Evolutionary conservation across 2,888 invertebrate species (phyloP), one percentile per base, ranked within the genome.

Genomic region (Steinernema hermaphroditum): DNA sequence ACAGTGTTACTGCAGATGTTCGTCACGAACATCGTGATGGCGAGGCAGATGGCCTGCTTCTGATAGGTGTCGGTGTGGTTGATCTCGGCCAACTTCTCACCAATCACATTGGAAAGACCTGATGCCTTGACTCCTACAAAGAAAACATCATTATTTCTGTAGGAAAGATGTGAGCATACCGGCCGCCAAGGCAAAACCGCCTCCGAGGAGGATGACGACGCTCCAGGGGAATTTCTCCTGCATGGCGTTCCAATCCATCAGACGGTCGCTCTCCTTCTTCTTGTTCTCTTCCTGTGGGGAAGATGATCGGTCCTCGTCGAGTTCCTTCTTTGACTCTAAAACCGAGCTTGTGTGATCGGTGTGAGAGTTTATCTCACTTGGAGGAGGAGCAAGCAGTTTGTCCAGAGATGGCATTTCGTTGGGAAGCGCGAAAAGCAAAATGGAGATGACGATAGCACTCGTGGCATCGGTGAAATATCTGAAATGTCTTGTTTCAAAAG

Each of bases 1-100:
- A 94, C 94, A 0, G 94, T 93, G 87, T 95, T 95, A 41, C 93
- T 92, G 0, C 94, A 93, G 84, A 95, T 92, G 87, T 95, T 94
- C 0, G 95, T 96, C 74, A 93, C 89, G 79, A 92, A 89, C 81
- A 93, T 92, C 0, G 93, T 92, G 54, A 93, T 91, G 1, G 92
- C 82, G 75, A 92, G 91, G 16, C 94, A 91, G 9, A 62, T 22
- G 32, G 93, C 87, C 73, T 94, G 89, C 43, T 94, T 91, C 14
- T 91, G 87, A 49, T 91, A 87, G 6, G 91, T 89, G 16, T 91
- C 90, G 75, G 92, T 88, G 0, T 89, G 90, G 16, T 90, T 88
- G 1, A 94, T 89, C 0, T 91, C 91, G 68, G 89, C 89, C 22
- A 94, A 88, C 6, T 91, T 91, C 0, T 90, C 87, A 0, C 94